Evolutionary conservation across 2,113 vertebrate genomes (phyloP).

Genomic region (Rhombomys opimus): DNA sequence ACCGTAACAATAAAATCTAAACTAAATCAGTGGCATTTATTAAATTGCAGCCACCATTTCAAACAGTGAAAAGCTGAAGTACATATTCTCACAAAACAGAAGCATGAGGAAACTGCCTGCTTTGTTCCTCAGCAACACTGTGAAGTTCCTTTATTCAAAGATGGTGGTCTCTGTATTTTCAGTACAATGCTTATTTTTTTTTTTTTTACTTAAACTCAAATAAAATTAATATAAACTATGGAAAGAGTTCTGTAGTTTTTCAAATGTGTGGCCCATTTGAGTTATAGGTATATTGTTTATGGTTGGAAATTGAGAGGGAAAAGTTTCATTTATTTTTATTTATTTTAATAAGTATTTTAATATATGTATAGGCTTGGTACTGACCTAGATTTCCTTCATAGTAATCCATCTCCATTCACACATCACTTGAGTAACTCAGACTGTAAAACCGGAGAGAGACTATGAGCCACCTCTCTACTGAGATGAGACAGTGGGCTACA

Average conservation of each 20-base stretch:
- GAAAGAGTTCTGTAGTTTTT: neutral
- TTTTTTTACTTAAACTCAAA: conserved; percentile 10
- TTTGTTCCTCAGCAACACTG: conserved; percentile 62
- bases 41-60: conserved; percentile 70
- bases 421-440: neutral
- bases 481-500: neutral
- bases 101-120: conserved; percentile 40
- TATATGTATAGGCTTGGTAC: conserved; percentile 14
- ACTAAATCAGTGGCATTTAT: conserved; percentile 72
- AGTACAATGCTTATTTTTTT: conserved; percentile 5
- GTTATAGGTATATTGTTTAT: conserved; percentile 55
- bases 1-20: conserved; percentile 66
- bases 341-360: conserved; percentile 65
- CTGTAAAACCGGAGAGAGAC: neutral
- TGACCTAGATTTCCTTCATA: conserved; percentile 45
- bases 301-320: neutral
- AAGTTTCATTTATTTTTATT: conserved; percentile 48
- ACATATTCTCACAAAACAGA: conserved; percentile 60
- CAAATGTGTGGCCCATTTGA: conserved; percentile 23
- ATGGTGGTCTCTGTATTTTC: conserved; percentile 17
- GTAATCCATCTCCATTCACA: conserved; percentile 7
- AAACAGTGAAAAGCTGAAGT: conserved; percentile 66
- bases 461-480: neutral
- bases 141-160: conserved; percentile 56
- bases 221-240: conserved; percentile 44